phyloP scores from a whole-genome alignment of 2,113 vertebrate genomes.

The Gobiocypris rarus region DNA sequence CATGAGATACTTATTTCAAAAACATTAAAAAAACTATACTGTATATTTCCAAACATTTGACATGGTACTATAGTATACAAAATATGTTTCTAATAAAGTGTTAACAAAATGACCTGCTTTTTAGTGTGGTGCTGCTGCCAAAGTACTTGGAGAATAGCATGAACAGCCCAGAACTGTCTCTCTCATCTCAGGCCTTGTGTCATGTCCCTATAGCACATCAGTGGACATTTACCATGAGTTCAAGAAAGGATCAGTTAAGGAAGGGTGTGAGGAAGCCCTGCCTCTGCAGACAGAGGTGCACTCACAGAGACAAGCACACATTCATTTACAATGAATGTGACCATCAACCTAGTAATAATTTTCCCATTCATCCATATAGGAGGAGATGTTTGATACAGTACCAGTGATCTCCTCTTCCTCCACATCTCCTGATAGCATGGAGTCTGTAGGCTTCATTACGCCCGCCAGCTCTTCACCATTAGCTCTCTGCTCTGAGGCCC shows the following conservation, averaged over 20 bases:
- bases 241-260: constrained; percentile 20
- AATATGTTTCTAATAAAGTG: no score
- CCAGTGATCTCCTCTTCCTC: constrained; percentile 8
- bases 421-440: constrained; percentile 27
- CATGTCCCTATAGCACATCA: constrained; percentile 12
- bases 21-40: no score
- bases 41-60: no score
- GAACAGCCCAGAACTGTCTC: no score
- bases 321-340: background rate
- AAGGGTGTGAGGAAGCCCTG: constrained; percentile 1
- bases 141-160: no score
- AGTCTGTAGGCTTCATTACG: constrained; percentile 49
- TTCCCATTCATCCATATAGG: background rate
- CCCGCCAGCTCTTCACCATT: constrained; percentile 45
- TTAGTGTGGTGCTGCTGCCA: no score
- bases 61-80: no score
- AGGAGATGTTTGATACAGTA: background rate
- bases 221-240: constrained; percentile 3
- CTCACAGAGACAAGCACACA: background rate
- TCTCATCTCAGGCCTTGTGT: constrained; percentile 27
- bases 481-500: background rate
- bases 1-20: no score
- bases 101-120: no score
- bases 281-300: background rate
- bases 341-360: background rate